Base-by-base conservation (phyloP, 1,140 invertebrate genomes). In the Diachasma alloeum region DNA sequence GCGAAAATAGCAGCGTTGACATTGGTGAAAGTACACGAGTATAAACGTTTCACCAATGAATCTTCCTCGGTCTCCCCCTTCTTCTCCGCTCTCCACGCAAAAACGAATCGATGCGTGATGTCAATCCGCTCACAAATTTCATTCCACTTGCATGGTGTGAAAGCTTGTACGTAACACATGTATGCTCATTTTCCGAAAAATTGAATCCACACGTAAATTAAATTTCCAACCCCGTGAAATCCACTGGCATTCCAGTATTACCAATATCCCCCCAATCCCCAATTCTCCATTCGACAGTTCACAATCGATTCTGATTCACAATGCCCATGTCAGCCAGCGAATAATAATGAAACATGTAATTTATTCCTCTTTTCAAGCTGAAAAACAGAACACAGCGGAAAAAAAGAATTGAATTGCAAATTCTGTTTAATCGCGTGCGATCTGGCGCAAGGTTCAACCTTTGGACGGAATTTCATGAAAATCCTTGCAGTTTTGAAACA, bases 121-220 rank as follows among this genome's bases (percentile, higher is more conserved):
- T 74, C 72, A 74, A 26, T 59, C 22, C 72, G n/a, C 22, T 37
- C 70, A 36, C 46, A 22, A 48, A 44, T 31, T 36, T 26, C 31
- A 26, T 56, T 11, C 46, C 24, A 46, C 31, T n/a, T 36, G 11
- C 26, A 24, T 46, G 37, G 13, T 36, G 48, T 36, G 24, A 72
- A 46, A 72, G 42, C 24, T 15, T 48, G n/a, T 72, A 3, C 70
- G 26, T 46, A 72, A 11, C 24, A 24, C 70, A 39, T 53, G 24
- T 42, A 66, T 31, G 31, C 72, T 74, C 56, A 74, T 74, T 63
- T 74, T 39, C 39, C 48, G 6, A 74, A 74, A 74, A 74, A 74
- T 44, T 74, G 53, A 39, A 74, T 74, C 42, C 53, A 74, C 22
- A 24, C 53, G 72, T 63, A 74, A 74, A 74, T 74, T 74, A 74